phyloP scores from a whole-genome alignment of 2,888 invertebrate genomes.

The Eumerus sabulonum region DNA sequence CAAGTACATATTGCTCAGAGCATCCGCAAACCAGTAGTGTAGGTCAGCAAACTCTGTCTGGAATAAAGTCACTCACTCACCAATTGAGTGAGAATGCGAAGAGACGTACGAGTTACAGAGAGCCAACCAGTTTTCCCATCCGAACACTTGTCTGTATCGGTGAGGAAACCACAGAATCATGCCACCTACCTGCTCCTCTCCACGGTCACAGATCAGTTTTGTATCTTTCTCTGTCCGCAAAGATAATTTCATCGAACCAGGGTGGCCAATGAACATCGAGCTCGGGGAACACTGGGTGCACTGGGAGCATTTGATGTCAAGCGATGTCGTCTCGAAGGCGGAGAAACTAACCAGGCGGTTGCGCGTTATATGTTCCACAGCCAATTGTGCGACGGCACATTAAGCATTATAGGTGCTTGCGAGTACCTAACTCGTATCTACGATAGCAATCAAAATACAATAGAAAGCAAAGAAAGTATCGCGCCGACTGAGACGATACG shows the following conservation, averaged over 20 bases:
- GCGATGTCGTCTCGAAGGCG: constrained; percentile 47
- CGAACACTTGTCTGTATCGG: constrained; percentile 21
- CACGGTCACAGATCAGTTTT: constrained; percentile 40
- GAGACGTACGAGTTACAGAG: constrained; percentile 5
- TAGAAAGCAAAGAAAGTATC: constrained; percentile 37
- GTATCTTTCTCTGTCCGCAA: constrained; percentile 36
- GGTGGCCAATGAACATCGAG: constrained; percentile 59
- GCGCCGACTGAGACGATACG: constrained; percentile 18
- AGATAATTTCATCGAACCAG: constrained; percentile 43
- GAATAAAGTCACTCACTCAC: constrained; percentile 56
- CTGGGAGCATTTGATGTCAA: constrained; percentile 12
- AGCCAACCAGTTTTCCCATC: constrained; percentile 60
- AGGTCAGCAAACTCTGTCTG: constrained; percentile 57
- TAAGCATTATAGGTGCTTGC: constrained; percentile 49
- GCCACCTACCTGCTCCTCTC: constrained; percentile 31
- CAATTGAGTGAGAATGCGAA: constrained; percentile 34
- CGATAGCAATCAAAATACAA: no score
- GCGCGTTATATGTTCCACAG: constrained; percentile 64
- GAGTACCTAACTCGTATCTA: constrained; percentile 7
- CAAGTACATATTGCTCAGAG: constrained; percentile 41
- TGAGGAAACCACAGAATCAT: constrained; percentile 21
- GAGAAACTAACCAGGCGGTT: constrained; percentile 57
- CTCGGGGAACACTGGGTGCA: constrained; percentile 11
- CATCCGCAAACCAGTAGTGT: constrained; percentile 57
- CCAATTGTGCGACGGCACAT: constrained; percentile 54